Evolutionary conservation across 2,888 invertebrate species (phyloP).

Genomic region (Trissoscelio sp.): DNA sequence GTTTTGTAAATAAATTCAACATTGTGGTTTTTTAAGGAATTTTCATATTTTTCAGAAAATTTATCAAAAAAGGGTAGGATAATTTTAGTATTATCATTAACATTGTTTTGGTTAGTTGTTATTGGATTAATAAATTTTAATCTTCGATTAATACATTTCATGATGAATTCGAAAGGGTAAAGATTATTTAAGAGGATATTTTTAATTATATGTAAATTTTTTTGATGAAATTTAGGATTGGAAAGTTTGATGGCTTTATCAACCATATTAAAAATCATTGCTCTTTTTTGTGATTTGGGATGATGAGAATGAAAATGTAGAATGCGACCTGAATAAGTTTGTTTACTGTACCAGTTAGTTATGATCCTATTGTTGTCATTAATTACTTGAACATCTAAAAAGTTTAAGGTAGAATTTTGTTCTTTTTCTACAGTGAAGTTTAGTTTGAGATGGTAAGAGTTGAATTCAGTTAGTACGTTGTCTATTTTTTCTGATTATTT

Average conservation of each 20-base stretch:
- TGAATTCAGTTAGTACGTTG: not conserved
- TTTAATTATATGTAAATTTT: not conserved
- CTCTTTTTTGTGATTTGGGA: not conserved
- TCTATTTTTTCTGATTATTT: not conserved
- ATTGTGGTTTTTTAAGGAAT: no score
- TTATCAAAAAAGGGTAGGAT: no score
- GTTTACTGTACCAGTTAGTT: conserved; percentile 2
- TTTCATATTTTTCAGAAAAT: no score
- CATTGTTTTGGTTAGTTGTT: no score
- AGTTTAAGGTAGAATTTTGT: not conserved
- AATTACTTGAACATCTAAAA: not conserved
- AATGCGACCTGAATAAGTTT: not conserved
- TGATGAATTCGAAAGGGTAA: not conserved
- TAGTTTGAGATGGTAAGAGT: not conserved
- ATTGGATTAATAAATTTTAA: no score
- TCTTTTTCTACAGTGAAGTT: not conserved
- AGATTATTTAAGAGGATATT: not conserved
- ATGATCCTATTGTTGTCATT: not conserved
- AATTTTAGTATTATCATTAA: no score
- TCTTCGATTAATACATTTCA: no score
- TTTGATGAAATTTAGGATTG: not conserved
- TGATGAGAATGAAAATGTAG: conserved; percentile 2
- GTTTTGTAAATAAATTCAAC: no score
- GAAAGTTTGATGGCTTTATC: not conserved
- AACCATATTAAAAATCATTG: not conserved